Percentiles rank a stretch among this genome's conserved stretches.
These are phyloP conservation scores for Varroa destructor DNA, from an alignment of 1,140 invertebrate species.

Conservation along the genomic window DNA sequence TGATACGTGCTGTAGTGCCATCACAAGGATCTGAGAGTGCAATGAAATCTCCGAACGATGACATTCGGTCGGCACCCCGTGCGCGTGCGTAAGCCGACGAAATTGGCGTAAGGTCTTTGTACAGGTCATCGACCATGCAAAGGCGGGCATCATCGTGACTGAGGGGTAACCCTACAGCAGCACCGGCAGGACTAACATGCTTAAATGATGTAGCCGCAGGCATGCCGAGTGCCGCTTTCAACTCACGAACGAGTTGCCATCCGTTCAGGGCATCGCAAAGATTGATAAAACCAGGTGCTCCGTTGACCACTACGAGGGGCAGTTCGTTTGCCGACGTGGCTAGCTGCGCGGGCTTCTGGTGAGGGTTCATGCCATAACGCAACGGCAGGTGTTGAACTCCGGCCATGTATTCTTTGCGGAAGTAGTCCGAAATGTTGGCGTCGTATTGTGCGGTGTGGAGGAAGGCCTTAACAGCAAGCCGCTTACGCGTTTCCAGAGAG, in stretches of 20 bases:
- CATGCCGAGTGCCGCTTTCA: slow-evolving; percentile 59
- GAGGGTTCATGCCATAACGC: slow-evolving; percentile 94
- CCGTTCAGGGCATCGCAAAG: slow-evolving; percentile 92
- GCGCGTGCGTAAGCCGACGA: slow-evolving; percentile 87
- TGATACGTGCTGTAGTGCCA: slow-evolving; percentile 59
- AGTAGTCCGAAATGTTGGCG: slow-evolving; percentile 83
- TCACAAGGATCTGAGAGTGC: slow-evolving; percentile 86
- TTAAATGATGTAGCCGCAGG: slow-evolving; percentile 95
- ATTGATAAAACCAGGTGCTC: slow-evolving; percentile 92
- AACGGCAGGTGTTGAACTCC: slow-evolving; percentile 65
- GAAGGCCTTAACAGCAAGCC: slow-evolving; percentile 74
- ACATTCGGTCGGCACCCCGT: slow-evolving; percentile 91
- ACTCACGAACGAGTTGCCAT: slow-evolving; percentile 85
- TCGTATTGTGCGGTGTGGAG: slow-evolving; percentile 91
- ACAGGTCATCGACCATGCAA: slow-evolving; percentile 82
- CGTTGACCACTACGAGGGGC: slow-evolving; percentile 79
- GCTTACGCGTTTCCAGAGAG: slow-evolving; percentile 47
- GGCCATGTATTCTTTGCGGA: slow-evolving; percentile 70
- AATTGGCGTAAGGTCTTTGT: slow-evolving; percentile 60
- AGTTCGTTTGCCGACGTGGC: slow-evolving; percentile 65
- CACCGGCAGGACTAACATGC: slow-evolving; percentile 68
- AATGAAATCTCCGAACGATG: slow-evolving; percentile 95
- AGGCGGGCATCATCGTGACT: slow-evolving; percentile 59
- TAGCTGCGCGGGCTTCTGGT: slow-evolving; percentile 89
- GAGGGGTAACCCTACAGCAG: slow-evolving; percentile 71